phyloP scores from a whole-genome alignment of 92 coral and sea anemone genomes.

The Bergia sp. region DNA sequence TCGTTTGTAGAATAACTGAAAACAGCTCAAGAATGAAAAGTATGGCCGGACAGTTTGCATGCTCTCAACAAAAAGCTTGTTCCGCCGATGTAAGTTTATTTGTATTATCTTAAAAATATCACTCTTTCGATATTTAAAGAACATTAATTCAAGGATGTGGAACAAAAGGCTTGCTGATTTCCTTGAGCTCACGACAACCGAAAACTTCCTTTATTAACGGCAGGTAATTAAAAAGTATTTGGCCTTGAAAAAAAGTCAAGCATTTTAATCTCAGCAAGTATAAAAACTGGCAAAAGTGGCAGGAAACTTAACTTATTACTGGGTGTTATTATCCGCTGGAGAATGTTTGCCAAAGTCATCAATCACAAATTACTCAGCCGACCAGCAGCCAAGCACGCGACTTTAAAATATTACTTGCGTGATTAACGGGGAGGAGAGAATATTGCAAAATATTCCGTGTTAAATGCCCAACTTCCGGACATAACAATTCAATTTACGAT shows the following conservation, averaged over 20 bases:
- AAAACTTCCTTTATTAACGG: background rate
- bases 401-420: conserved; percentile 2
- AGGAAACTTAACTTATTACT: background rate
- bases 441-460: conserved; percentile 15
- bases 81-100: background rate
- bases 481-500: background rate
- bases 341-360: background rate
- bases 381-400: background rate
- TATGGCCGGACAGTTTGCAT: background rate
- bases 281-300: background rate
- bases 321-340: background rate
- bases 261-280: background rate
- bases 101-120: background rate
- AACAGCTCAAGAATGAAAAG: background rate
- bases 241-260: background rate
- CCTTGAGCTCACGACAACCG: background rate
- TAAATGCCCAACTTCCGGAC: conserved; percentile 3
- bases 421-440: background rate
- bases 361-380: background rate
- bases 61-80: background rate
- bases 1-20: background rate
- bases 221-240: background rate
- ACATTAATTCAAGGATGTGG: background rate
- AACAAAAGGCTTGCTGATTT: background rate
- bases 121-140: background rate